A percentile compares a stretch with the other conserved stretches of the same genome.
phyloP scores from a whole-genome alignment of 30 jellyfish, hydroid and myxozoan genomes.

The Aurelia coerulea region DNA sequence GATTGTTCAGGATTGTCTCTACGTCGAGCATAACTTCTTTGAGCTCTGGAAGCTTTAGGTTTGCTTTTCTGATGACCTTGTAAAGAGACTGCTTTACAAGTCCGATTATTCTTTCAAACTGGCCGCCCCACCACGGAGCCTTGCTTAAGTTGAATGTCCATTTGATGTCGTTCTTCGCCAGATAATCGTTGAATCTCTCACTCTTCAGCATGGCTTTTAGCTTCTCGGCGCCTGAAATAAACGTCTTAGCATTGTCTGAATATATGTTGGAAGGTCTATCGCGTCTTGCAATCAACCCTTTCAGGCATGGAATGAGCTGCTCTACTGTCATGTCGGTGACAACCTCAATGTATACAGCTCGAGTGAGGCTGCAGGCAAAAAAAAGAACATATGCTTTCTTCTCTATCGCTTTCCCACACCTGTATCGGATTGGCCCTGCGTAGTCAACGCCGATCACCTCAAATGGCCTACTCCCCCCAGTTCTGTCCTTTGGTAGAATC shows the following conservation, averaged over 20 bases:
- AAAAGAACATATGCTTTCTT: constrained; percentile 61
- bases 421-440: constrained; percentile 34
- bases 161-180: no score
- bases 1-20: no score
- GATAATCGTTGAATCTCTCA: no score
- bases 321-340: constrained; percentile 54
- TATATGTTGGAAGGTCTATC: constrained; percentile 65
- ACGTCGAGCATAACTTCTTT: no score
- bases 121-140: no score
- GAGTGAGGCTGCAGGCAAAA: constrained; percentile 68
- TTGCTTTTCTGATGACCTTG: no score
- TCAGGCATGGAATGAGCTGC: constrained; percentile 41
- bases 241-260: constrained; percentile 65
- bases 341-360: constrained; percentile 62
- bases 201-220: background rate
- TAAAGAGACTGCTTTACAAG: no score
- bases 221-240: constrained; percentile 56
- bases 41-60: no score
- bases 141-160: no score
- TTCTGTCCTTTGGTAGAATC: constrained; percentile 33
- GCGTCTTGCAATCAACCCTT: constrained; percentile 56
- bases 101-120: no score
- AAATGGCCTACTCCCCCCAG: constrained; percentile 50
- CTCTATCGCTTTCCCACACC: background rate
- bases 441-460: constrained; percentile 40